Percentiles rank a stretch among this genome's conserved stretches.
These are phyloP conservation scores for Phragmatobia fuliginosa DNA, from an alignment of 2,888 invertebrate species.

Conservation along the genomic window DNA sequence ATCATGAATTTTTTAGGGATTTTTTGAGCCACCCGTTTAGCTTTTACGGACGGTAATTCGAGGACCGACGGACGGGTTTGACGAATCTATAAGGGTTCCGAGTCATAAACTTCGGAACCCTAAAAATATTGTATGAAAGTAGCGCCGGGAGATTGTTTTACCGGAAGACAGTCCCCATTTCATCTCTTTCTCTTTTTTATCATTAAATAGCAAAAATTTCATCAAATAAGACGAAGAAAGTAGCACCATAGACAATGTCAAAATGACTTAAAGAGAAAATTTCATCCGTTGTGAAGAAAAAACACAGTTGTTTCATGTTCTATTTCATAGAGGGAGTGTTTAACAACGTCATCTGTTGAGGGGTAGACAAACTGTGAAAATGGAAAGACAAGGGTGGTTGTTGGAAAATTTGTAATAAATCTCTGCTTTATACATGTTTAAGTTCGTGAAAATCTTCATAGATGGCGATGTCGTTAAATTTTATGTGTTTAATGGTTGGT, in stretches of 20 bases:
- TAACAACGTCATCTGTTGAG: slow-evolving; percentile 16
- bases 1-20: too few species aligned
- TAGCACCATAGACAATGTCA: neutral
- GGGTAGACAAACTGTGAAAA: slow-evolving; percentile 13
- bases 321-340: neutral
- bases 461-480: slow-evolving; percentile 43
- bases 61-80: too few species aligned
- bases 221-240: neutral
- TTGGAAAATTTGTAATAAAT: neutral
- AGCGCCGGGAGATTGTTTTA: too few species aligned
- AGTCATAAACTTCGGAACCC: too few species aligned
- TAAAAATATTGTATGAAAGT: too few species aligned
- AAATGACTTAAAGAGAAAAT: neutral
- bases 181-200: too few species aligned
- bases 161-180: too few species aligned
- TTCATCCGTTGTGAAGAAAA: neutral
- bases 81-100: too few species aligned
- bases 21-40: too few species aligned
- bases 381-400: neutral
- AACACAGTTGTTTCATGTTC: neutral
- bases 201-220: too few species aligned
- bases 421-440: neutral
- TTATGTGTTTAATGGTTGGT: neutral
- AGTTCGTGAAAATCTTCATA: slow-evolving; percentile 41
- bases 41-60: too few species aligned